Percentiles rank a stretch among this genome's conserved stretches.
phyloP scores from a whole-genome alignment of 2,888 invertebrate genomes.

The Phengaris arion region DNA sequence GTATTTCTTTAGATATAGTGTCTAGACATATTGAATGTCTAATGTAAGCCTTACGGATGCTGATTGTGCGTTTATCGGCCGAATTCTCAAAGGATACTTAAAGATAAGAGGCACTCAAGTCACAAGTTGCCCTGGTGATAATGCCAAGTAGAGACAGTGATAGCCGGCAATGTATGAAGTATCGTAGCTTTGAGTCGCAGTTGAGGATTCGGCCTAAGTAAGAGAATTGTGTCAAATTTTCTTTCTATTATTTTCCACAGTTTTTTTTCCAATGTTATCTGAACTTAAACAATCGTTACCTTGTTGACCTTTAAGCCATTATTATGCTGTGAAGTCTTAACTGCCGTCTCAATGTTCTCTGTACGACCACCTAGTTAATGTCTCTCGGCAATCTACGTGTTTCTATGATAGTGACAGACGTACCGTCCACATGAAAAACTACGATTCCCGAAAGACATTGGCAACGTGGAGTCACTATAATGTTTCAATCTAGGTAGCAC shows the following conservation, averaged over 20 bases:
- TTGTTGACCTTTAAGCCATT: too few relatives aligned
- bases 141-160: neutral
- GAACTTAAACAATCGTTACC: neutral
- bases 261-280: neutral
- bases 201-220: neutral
- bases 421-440: too few relatives aligned
- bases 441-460: too few relatives aligned
- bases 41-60: neutral
- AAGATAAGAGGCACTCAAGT: neutral
- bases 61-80: neutral
- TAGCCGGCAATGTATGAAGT: neutral
- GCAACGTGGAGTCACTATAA: too few relatives aligned
- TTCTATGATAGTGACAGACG: too few relatives aligned
- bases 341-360: too few relatives aligned
- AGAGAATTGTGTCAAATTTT: constrained; percentile 4
- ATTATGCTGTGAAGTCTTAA: too few relatives aligned
- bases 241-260: neutral
- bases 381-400: too few relatives aligned
- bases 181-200: neutral
- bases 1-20: neutral
- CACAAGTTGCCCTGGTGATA: neutral
- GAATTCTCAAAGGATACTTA: constrained; percentile 10
- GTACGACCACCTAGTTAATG: too few relatives aligned
- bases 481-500: too few relatives aligned
- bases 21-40: constrained; percentile 29